Evolutionary conservation across 1,140 invertebrate genomes (phyloP), one percentile per base, ranked within the genome.

Genomic region (Trialeurodes vaporariorum): DNA sequence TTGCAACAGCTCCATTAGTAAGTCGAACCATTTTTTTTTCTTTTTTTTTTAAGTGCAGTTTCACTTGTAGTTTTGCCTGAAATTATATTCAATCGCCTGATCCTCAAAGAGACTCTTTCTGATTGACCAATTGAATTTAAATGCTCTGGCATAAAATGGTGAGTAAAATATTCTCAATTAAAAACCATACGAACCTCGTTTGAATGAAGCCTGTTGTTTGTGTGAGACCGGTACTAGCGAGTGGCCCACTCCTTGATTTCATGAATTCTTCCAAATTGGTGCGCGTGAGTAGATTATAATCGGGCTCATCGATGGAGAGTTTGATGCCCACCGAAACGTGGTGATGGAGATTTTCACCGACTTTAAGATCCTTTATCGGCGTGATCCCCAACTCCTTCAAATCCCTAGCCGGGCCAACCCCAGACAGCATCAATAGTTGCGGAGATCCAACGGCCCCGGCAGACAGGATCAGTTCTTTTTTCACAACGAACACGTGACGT

Each of bases 381-480:
- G 76, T 73, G 25, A 85, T 81, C 2, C 79, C 77, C 0, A 81
- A 70, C 23, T 79, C 76, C 1, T 79, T 71, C 0, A 89, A 73
- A 13, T 87, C 80, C 34, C 83, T 76, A 27, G 76, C 80, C 2
- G 87, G 86, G 0, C 87, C 88, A 12, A 90, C 80, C 1, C 88
- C 88, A 0, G 87, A 88, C 1, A 90, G 76, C 84, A 90, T 84
- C 13, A 92, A 77, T 1, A 92, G 71, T 72, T 91, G 87, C 0
- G 89, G 85, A 2, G 87, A 86, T 64, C 87, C 87, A 58, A 91
- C 82, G 0, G 87, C 81, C 1, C 89, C 89, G 21, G 84, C 86
- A 27, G 84, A 81, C n/a, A 91, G 71, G 64, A 91, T 83, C 1
- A 91, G 81, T 76, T 91, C 88, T 64, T 83, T 85, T 24, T 24